Base-by-base conservation (phyloP, 2,888 invertebrate species). In the Bhutanitis thaidina region DNA sequence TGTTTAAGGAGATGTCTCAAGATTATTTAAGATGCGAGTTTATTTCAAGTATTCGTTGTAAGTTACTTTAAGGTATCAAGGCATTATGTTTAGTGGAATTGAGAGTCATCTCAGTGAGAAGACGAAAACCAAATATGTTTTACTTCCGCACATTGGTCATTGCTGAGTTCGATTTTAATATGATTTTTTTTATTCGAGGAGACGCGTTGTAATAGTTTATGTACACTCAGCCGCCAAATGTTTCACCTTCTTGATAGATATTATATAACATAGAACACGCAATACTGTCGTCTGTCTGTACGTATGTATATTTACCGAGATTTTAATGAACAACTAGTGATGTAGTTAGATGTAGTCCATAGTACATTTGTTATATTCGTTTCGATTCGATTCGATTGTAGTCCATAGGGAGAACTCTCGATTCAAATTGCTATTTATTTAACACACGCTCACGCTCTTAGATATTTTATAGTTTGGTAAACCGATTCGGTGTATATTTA, bases 401-500 rank as follows among this genome's bases (percentile, higher is more conserved):
- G n/a, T n/a, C n/a, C n/a, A n/a, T 72, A 70, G 66, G 64, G 65
- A 57, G 71, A 64, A 67, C 62, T 65, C 69, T 69, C 65, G 71
- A 71, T 69, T 64, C 63, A 78, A 74, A 71, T 69, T 61, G 80
- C 78, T 84, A 84, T 85, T 84, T 86, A 84, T 85, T 85, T 77
- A 69, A 72, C 62, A 62, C 45, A 70, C 69, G 68, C 54, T 69
- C 62, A 62, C 45, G 70, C 69, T 69, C 54, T 69, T 67, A 71
- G 69, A 77, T 69, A 72, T 67, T 68, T 71, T 63, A 69, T 71
- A 65, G 62, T 69, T 67, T 74, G 61, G 55, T 67, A 71, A 68
- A 66, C 59, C 68, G 65, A 74, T 74, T 76, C 70, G 71, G 73
- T 77, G 74, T 77, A 75, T 81, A 78, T 74, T 77, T 71, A 75